A percentile compares a stretch with the other conserved stretches of the same genome.
phyloP scores from a whole-genome alignment of 2,888 invertebrate genomes.

The Nomada ruficornis region DNA sequence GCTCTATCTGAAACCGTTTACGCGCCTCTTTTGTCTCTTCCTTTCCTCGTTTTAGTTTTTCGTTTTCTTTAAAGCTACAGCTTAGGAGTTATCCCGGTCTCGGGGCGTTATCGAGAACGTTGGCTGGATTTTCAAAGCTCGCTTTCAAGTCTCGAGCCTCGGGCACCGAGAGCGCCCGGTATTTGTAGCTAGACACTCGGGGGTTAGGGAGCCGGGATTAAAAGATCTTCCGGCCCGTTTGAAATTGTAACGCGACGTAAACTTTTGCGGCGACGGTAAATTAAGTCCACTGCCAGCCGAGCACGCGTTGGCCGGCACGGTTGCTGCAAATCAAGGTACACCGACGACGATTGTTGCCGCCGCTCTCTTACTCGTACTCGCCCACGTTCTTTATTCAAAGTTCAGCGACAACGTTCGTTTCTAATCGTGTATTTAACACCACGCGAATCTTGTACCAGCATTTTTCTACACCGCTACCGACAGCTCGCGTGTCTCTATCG shows the following conservation, averaged over 20 bases:
- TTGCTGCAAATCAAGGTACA: not conserved
- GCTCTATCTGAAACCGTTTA: conserved; percentile 78
- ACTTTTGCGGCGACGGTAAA: not conserved
- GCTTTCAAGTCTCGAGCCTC: not conserved
- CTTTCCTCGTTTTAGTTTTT: not conserved
- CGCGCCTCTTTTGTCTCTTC: conserved; percentile 59
- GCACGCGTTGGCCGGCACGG: not conserved
- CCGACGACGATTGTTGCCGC: too few relatives aligned
- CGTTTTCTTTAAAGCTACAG: conserved; percentile 19
- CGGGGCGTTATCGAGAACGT: conserved; percentile 34
- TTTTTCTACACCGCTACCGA: not conserved
- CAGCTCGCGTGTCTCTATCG: not conserved
- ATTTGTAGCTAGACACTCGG: not conserved
- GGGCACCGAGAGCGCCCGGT: not conserved
- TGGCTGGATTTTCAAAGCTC: conserved; percentile 32
- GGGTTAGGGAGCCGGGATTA: not conserved
- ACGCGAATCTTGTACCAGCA: not conserved
- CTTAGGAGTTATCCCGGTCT: conserved; percentile 24
- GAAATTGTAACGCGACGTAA: conserved; percentile 14
- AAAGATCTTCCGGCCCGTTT: conserved; percentile 2
- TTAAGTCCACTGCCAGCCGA: not conserved
- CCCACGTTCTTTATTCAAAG: too few relatives aligned
- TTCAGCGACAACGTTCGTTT: conserved; percentile 25
- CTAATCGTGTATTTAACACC: not conserved
- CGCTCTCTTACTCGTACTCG: too few relatives aligned